Evolutionary conservation across 2,797 vertebrate genomes (phyloP).

Genomic region (Epinephelus malabaricus): DNA sequence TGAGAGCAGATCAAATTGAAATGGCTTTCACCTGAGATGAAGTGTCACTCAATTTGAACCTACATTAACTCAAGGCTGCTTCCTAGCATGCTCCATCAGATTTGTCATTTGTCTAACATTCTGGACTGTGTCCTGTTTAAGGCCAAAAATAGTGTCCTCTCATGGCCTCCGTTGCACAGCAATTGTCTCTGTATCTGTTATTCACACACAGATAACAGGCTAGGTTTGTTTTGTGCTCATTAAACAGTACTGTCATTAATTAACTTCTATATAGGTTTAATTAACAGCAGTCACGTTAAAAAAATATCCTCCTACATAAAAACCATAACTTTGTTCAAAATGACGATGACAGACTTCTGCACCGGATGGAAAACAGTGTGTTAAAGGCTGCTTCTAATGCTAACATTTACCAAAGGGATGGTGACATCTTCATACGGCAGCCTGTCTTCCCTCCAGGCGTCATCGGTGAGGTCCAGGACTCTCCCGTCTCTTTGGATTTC

Average conservation of each 20-base stretch:
- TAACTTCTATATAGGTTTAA: not conserved
- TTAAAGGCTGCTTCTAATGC: not conserved
- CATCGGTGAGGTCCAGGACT: conserved; percentile 96
- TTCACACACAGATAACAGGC: not conserved
- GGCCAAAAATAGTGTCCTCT: not conserved
- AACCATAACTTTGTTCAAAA: not conserved
- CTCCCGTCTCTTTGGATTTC: conserved; percentile 96
- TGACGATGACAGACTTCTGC: not conserved
- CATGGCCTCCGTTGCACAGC: not conserved
- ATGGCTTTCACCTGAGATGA: too few relatives aligned
- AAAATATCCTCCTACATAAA: not conserved
- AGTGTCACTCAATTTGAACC: too few relatives aligned
- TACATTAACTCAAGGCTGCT: not conserved
- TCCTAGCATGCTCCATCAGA: not conserved
- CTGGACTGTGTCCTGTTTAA: not conserved
- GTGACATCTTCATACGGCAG: conserved; percentile 97
- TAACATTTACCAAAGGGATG: conserved; percentile 91
- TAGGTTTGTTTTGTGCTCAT: not conserved
- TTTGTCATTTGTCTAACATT: not conserved
- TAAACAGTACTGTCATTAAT: not conserved
- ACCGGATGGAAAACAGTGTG: not conserved
- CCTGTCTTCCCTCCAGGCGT: conserved; percentile 97
- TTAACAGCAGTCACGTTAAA: not conserved
- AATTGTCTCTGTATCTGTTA: not conserved
- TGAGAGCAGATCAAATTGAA: too few relatives aligned